Evolutionary conservation across 37 sponge, comb jelly and placozoan species (phyloP).

Genomic region (Spongilla lacustris): DNA sequence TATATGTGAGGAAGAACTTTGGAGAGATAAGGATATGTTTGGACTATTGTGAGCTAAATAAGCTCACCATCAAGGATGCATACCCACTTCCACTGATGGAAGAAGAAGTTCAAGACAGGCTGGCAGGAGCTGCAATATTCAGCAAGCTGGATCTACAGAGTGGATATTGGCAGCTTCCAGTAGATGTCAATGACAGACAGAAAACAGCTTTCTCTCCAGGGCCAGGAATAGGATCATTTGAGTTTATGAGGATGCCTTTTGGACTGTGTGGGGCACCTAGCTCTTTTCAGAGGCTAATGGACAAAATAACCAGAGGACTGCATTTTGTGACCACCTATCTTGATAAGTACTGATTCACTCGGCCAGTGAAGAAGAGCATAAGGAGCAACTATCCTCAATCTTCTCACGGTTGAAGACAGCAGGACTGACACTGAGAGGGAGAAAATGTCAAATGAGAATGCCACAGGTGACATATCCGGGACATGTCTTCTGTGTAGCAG

Average conservation of each 20-base stretch:
- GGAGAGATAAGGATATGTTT: slow-evolving; percentile 58
- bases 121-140: slow-evolving; percentile 53
- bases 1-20: slow-evolving; percentile 61
- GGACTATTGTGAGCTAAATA: slow-evolving; percentile 70
- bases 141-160: slow-evolving; percentile 57
- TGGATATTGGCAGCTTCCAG: slow-evolving; percentile 74
- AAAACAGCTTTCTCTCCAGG: slow-evolving; percentile 66
- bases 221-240: slow-evolving; percentile 63
- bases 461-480: slow-evolving; percentile 51
- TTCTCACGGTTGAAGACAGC: slow-evolving; percentile 56
- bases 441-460: slow-evolving; percentile 53
- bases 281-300: slow-evolving; percentile 67
- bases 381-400: slow-evolving; percentile 45
- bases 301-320: slow-evolving; percentile 42
- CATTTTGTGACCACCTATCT: slow-evolving; percentile 49
- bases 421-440: slow-evolving; percentile 55
- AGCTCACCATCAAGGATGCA: slow-evolving; percentile 52
- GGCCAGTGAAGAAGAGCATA: slow-evolving; percentile 5
- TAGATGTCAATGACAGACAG: slow-evolving; percentile 33
- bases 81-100: slow-evolving; percentile 63
- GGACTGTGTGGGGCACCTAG: slow-evolving; percentile 59
- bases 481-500: slow-evolving; percentile 30
- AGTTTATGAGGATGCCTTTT: slow-evolving; percentile 60
- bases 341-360: slow-evolving; percentile 57
- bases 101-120: slow-evolving; percentile 62